A percentile compares a stretch with the other conserved stretches of the same genome.
phyloP scores from a whole-genome alignment of 2,888 invertebrate species.

The Drosophila recens region DNA sequence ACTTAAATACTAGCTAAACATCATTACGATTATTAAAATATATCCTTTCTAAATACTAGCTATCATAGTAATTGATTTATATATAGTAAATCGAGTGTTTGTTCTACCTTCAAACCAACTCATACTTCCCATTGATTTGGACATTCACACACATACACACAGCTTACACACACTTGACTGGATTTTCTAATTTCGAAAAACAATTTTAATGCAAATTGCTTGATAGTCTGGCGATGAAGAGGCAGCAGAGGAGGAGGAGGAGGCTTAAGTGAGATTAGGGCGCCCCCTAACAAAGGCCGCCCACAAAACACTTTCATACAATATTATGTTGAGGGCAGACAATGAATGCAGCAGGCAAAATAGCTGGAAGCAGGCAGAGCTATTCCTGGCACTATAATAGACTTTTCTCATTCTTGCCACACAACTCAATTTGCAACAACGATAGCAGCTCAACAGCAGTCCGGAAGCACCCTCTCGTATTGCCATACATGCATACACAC shows the following conservation, averaged over 20 bases:
- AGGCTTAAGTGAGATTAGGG: constrained; percentile 7
- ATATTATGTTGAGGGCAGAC: constrained; percentile 62
- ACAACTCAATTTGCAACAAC: constrained; percentile 77
- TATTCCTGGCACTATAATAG: constrained; percentile 77
- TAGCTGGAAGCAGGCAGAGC: constrained; percentile 68
- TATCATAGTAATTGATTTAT: neutral
- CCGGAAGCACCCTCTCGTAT: constrained; percentile 3
- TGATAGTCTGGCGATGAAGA: constrained; percentile 20
- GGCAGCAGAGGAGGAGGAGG: neutral
- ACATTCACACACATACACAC: neutral
- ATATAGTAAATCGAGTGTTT: neutral
- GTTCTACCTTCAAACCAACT: neutral
- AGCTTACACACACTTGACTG: constrained; percentile 52
- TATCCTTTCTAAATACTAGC: neutral
- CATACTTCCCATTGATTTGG: neutral
- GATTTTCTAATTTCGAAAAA: constrained; percentile 72
- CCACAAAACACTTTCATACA: constrained; percentile 54
- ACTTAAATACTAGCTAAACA: too few species aligned
- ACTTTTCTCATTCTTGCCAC: constrained; percentile 79
- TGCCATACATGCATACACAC: constrained; percentile 1
- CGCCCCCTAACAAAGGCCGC: constrained; percentile 65
- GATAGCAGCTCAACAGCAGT: constrained; percentile 9
- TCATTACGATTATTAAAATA: too few species aligned
- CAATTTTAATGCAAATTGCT: constrained; percentile 73
- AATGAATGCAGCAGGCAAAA: constrained; percentile 55